Conservation (phyloP, 2,888 invertebrate genomes). For the Tiphia femorata region DNA sequence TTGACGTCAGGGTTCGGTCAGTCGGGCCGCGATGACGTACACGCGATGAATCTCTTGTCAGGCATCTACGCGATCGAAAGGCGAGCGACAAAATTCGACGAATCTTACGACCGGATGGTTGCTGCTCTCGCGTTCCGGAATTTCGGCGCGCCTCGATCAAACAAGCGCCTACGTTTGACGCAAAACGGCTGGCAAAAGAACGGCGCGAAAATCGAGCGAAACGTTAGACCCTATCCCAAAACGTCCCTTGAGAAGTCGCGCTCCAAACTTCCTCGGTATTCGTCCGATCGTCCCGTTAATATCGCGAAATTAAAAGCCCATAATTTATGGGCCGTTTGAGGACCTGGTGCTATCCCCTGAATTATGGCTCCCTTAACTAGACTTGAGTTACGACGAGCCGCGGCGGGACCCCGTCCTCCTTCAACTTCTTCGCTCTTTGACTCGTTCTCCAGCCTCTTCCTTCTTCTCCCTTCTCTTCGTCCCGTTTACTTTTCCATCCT, state of each 20-base stretch:
- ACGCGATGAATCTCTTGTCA: too few relatives aligned
- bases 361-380: slow-evolving; percentile 68
- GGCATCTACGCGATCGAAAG: too few relatives aligned
- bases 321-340: slow-evolving; percentile 67
- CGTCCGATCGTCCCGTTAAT: slow-evolving; percentile 63
- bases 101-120: too few relatives aligned
- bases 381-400: slow-evolving; percentile 67
- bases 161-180: too few relatives aligned
- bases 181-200: not conserved
- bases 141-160: too few relatives aligned
- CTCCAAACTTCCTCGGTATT: slow-evolving; percentile 33
- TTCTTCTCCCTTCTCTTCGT: slow-evolving; percentile 2
- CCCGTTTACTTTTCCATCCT: slow-evolving; percentile 1
- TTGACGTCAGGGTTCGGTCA: too few relatives aligned
- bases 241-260: slow-evolving; percentile 24
- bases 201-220: not conserved
- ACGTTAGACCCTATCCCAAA: slow-evolving; percentile 3
- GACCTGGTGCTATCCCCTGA: slow-evolving; percentile 66
- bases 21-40: too few relatives aligned
- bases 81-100: too few relatives aligned
- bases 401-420: slow-evolving; percentile 52
- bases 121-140: too few relatives aligned
- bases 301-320: slow-evolving; percentile 65
- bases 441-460: slow-evolving; percentile 32
- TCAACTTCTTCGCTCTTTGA: slow-evolving; percentile 47